phyloP scores from a whole-genome alignment of 2,888 invertebrate species.

The Rotaria socialis region DNA sequence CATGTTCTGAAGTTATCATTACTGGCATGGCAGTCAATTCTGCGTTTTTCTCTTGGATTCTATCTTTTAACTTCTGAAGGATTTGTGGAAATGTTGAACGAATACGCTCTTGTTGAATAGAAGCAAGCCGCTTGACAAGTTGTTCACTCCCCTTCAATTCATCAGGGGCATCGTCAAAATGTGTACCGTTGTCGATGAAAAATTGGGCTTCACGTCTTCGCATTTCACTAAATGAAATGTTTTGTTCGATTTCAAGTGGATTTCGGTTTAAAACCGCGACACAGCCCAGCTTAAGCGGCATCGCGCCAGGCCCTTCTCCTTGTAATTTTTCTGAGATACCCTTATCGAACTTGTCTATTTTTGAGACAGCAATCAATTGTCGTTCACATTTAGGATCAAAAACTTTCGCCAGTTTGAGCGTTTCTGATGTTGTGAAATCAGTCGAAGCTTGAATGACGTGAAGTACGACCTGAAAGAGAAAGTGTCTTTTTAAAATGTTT shows the following conservation, averaged over 20 bases:
- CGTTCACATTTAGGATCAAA: too few relatives aligned
- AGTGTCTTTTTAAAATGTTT: too few relatives aligned
- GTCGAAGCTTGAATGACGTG: too few relatives aligned
- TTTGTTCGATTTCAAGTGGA: neutral
- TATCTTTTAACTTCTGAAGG: neutral
- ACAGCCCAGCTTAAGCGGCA: neutral
- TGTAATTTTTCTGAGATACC: neutral
- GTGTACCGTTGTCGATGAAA: neutral
- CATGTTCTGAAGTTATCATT: neutral
- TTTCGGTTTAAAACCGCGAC: neutral
- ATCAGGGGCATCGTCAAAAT: neutral
- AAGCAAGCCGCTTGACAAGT: neutral
- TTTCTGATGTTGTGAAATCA: too few relatives aligned
- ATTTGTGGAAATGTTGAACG: neutral
- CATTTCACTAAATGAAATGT: neutral
- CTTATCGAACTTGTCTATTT: neutral
- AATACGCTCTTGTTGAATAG: neutral
- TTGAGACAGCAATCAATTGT: neutral
- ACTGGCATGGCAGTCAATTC: neutral
- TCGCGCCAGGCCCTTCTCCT: neutral
- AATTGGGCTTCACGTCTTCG: neutral
- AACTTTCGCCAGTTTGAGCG: too few relatives aligned
- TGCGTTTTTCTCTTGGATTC: neutral
- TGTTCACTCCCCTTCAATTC: neutral
- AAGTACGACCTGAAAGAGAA: too few relatives aligned